Base-by-base conservation (phyloP, 2,888 invertebrate genomes). In the Mystacides longicornis region DNA sequence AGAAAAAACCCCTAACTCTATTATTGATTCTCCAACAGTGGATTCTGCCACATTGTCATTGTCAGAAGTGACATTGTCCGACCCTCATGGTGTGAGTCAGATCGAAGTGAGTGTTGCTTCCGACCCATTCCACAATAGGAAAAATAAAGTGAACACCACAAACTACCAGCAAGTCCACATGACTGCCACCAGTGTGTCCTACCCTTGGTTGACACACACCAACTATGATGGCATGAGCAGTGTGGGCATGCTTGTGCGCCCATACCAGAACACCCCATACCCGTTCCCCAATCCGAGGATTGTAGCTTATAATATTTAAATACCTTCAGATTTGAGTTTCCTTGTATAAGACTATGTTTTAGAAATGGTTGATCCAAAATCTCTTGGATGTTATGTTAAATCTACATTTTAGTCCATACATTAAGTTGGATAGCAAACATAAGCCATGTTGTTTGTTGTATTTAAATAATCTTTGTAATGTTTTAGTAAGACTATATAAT, bases 241-340 rank as follows among this genome's bases (percentile, higher is more conserved):
- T 23, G 2, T 47, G 18, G 45, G 52, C 21, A 33, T 52, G 7
- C 42, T 56, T 23, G 52, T 56, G 42, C 47, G 49, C 42, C 56
- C 52, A 16, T 22, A 51, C 23, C 52, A 52, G 23, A 48, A 47
- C 11, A 49, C 46, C 48, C 53, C 56, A 18, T 56, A 56, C 49
- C 49, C 53, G 49, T 23, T 56, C 50, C 52, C 56, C 23, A 52
- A 56, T 45, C 43, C 56, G 21, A 9, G 52, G 27, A 37, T 53
- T 33, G 22, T 48, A 23, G 48, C 53, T 47, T 53, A 53, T 23
- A 53, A 53, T 31, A 53, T 53, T 21, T 53, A 37, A n/a, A 53
- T n/a, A 31, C n/a, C 37, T 3, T 7, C 4, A 27, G 5, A 27
- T 7, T 27, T 27, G 27, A 27, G 11, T 27, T 27, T 27, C 7